Percentiles rank a stretch among this genome's conserved stretches.
phyloP scores from a whole-genome alignment of 2,797 vertebrate genomes.

The Chrysocyon brachyurus region DNA sequence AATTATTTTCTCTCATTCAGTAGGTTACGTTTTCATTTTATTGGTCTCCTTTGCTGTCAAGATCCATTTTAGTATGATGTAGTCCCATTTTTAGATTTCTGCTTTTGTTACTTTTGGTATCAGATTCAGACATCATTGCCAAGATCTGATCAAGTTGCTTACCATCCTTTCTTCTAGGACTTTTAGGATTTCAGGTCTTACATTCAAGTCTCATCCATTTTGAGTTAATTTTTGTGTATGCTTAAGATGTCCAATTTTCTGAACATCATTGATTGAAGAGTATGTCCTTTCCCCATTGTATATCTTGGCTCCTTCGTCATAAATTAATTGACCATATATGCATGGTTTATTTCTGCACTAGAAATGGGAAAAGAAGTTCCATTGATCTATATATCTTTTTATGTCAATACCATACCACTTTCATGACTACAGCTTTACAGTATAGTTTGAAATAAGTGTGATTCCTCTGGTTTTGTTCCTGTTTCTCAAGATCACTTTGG shows the following conservation, averaged over 20 bases:
- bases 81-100: neutral
- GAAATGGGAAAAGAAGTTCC: neutral
- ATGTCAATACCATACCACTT: neutral
- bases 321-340: neutral
- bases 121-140: neutral
- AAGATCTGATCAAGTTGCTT: neutral
- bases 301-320: neutral
- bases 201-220: neutral
- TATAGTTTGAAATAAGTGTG: neutral
- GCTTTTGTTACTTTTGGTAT: neutral
- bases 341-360: neutral
- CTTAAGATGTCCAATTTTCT: neutral
- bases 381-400: neutral
- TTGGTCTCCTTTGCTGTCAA: neutral
- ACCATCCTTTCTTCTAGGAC: neutral
- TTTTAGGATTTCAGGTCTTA: neutral
- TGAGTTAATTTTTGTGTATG: neutral
- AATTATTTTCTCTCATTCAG: neutral
- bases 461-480: neutral
- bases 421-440: neutral
- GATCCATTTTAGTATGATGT: neutral
- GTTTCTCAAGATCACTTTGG: neutral
- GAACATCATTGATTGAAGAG: neutral
- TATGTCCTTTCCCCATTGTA: neutral
- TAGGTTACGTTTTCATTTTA: neutral